A percentile compares a stretch with the other conserved stretches of the same genome.
Conservation (phyloP, 2,888 invertebrate genomes). For the Myopa tessellatipennis region DNA sequence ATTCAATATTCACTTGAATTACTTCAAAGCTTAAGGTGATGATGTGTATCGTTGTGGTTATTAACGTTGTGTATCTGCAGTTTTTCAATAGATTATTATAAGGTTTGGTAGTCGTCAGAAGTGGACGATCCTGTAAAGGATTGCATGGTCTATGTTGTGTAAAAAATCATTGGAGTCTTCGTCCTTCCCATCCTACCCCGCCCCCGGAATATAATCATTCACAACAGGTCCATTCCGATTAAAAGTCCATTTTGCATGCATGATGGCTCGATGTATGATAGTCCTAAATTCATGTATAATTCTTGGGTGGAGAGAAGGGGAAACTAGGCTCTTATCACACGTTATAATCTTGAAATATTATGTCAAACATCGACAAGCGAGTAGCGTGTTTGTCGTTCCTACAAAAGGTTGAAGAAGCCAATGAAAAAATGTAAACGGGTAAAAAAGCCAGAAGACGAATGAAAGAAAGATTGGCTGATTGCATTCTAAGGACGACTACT, state of each 20-base stretch:
- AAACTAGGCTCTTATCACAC: conserved; percentile 58
- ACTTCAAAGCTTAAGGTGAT: too few species aligned
- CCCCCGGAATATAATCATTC: conserved; percentile 27
- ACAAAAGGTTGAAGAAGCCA: conserved; percentile 17
- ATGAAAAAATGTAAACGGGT: not conserved
- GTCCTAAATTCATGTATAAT: too few species aligned
- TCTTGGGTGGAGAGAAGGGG: conserved; percentile 9
- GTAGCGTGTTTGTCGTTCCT: conserved; percentile 51
- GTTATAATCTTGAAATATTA: conserved; percentile 65
- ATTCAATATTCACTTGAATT: too few species aligned
- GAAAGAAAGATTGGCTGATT: conserved; percentile 36
- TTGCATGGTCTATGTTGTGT: too few species aligned
- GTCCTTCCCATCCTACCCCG: too few species aligned
- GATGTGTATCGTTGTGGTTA: too few species aligned
- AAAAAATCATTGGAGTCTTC: too few species aligned
- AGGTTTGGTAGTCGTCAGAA: too few species aligned
- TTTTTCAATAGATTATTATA: too few species aligned
- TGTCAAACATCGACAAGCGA: conserved; percentile 64
- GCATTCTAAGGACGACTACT: conserved; percentile 38
- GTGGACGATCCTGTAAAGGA: too few species aligned
- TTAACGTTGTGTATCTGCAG: too few species aligned
- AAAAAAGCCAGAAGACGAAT: conserved; percentile 13
- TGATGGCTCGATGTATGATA: not conserved
- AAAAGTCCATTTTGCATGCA: conserved; percentile 30
- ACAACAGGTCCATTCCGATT: not conserved